Base-by-base conservation (phyloP, 92 coral and sea anemone genomes). In the Meandrina meandrites region DNA sequence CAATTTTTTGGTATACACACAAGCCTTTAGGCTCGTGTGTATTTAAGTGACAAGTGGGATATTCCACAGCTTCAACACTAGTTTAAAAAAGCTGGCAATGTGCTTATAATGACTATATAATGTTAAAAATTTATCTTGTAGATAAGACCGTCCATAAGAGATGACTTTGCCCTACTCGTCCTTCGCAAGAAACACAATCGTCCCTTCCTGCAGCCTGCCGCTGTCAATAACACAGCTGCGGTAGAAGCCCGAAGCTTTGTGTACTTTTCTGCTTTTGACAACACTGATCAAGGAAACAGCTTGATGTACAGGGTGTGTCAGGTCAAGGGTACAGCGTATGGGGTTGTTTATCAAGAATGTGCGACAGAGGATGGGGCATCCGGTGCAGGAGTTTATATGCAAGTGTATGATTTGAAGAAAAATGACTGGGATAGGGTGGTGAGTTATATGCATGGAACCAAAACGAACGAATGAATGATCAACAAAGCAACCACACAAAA, bases 311-410 rank as follows among this genome's bases (percentile, higher is more conserved):
- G 91, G 34, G 82, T 84, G 70, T 89, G 89, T 66, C 62, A 79
- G 75, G 85, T 60, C 16, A 75, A 83, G 24, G 86, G 81, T 40
- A 85, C 75, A 14, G 79, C 85, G 0, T 86, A 79, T 22, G 88
- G 86, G 11, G 74, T 89, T 70, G 67, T 89, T 24, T 82, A 82
- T 51, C 83, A 79, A 7, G 80, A 81, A 37, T 89, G 91, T 31
- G 81, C 81, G 74, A 48, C 88, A n/a, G 80, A 75, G 31, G 21
- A 42, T 81, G 88, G 81, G 1, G 86, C 86, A 0, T 77, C 88
- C 53, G 91, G 91, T 34, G 91, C 91, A 62, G 91, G 91, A 6
- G 89, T 89, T 27, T 89, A 89, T 47, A 84, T 84, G 86, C 91
- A 81, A 73, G 81, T 86, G 31, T 89, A 84, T 62, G 88, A 89